phyloP scores from a whole-genome alignment of 2,888 invertebrate species.

The Phorcus lineatus region DNA sequence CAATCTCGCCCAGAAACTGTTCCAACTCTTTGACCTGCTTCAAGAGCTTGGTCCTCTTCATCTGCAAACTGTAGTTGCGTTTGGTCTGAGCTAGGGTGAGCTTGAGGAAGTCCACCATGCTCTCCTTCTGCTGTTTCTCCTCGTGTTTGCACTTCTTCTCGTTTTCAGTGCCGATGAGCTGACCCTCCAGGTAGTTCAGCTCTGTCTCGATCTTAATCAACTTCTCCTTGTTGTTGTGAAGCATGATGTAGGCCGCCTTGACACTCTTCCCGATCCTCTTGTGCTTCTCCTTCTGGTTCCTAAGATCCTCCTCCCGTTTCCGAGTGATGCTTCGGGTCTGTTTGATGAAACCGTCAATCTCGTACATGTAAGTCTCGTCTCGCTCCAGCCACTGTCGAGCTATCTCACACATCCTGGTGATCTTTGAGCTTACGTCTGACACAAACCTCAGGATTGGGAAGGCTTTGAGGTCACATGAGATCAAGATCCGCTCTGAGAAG shows the following conservation, averaged over 20 bases:
- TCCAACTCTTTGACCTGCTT: slow-evolving; percentile 69
- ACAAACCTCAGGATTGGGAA: slow-evolving; percentile 70
- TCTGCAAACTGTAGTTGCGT: slow-evolving; percentile 69
- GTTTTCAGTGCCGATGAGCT: slow-evolving; percentile 56
- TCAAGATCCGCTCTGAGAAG: slow-evolving; percentile 64
- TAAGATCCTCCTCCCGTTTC: slow-evolving; percentile 60
- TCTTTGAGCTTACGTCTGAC: slow-evolving; percentile 67
- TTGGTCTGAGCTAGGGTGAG: slow-evolving; percentile 71
- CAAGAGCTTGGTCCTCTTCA: slow-evolving; percentile 65
- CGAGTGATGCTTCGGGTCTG: slow-evolving; percentile 63
- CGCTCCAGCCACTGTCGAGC: slow-evolving; percentile 68
- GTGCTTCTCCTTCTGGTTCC: slow-evolving; percentile 65
- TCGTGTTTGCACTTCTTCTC: slow-evolving; percentile 58
- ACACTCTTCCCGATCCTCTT: slow-evolving; percentile 65
- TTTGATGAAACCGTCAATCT: slow-evolving; percentile 67
- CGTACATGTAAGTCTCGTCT: slow-evolving; percentile 71
- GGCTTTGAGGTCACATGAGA: slow-evolving; percentile 68
- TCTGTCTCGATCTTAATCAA: slow-evolving; percentile 65
- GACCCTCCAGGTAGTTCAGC: slow-evolving; percentile 63
- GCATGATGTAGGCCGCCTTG: slow-evolving; percentile 62
- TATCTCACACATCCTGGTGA: slow-evolving; percentile 58
- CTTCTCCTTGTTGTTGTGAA: slow-evolving; percentile 67
- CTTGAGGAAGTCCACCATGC: slow-evolving; percentile 72
- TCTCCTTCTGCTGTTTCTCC: slow-evolving; percentile 70
- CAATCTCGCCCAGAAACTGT: slow-evolving; percentile 56